Evolutionary conservation across 1,140 invertebrate species (phyloP).

Genomic region (Drosophila lacteicornis): DNA sequence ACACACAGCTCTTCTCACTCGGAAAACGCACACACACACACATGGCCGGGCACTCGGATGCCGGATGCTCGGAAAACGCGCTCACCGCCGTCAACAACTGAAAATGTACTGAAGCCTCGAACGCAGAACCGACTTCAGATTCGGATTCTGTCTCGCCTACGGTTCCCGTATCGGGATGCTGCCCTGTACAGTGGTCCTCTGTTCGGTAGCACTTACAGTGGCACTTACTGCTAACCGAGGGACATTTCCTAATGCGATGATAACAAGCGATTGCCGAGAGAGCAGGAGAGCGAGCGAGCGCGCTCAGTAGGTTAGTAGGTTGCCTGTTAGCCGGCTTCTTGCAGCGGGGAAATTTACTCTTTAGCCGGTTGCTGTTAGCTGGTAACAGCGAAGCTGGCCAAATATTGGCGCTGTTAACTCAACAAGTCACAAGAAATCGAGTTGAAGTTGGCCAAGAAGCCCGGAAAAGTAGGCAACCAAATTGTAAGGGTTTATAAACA

Average conservation of each 20-base stretch:
- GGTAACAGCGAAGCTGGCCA: not conserved
- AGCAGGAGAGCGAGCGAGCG: not conserved
- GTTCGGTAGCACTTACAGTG: slow-evolving; percentile 41
- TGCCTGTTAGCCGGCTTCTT: slow-evolving; percentile 47
- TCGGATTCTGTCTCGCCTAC: slow-evolving; percentile 13
- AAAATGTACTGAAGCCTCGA: slow-evolving; percentile 68
- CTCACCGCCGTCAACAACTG: slow-evolving; percentile 75
- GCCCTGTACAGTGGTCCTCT: slow-evolving; percentile 28
- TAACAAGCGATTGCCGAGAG: slow-evolving; percentile 25
- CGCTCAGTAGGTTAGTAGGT: slow-evolving; percentile 78
- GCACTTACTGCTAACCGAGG: slow-evolving; percentile 43
- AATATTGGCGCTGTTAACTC: slow-evolving; percentile 36
- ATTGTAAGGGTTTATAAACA: not conserved
- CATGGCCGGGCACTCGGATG: slow-evolving; percentile 33
- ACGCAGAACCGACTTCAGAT: not conserved
- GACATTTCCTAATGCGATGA: slow-evolving; percentile 48
- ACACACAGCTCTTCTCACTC: slow-evolving; percentile 38
- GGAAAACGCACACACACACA: slow-evolving; percentile 22
- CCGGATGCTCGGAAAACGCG: slow-evolving; percentile 54
- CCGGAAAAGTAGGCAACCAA: not conserved
- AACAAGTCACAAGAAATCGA: slow-evolving; percentile 29
- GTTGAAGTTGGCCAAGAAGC: not conserved
- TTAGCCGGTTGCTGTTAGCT: slow-evolving; percentile 17
- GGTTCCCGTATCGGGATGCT: slow-evolving; percentile 35
- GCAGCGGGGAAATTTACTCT: slow-evolving; percentile 64